phyloP scores from a whole-genome alignment of 2,888 invertebrate genomes.

The Drosophila planitibia region DNA sequence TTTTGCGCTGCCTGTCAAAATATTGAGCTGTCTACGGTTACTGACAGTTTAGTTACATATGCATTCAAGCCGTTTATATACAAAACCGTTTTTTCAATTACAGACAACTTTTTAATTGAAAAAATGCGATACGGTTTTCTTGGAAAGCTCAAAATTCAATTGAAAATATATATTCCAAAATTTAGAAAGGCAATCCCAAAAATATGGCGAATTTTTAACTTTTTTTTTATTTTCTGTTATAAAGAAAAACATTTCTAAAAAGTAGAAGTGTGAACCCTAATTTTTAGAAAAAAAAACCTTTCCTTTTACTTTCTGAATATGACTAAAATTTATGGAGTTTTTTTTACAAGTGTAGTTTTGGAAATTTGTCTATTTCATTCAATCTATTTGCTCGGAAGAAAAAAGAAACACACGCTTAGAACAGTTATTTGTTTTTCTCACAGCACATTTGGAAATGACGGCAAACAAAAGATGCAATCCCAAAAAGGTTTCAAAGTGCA shows the following conservation, averaged over 20 bases:
- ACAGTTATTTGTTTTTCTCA: slow-evolving; percentile 74
- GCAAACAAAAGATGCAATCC: slow-evolving; percentile 54
- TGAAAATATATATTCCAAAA: neutral
- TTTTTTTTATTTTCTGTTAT: neutral
- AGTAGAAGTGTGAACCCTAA: too few species aligned
- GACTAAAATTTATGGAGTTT: neutral
- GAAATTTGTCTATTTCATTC: neutral
- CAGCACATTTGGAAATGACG: slow-evolving; percentile 67
- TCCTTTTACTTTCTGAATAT: neutral
- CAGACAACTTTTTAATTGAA: slow-evolving; percentile 53
- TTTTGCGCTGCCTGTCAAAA: slow-evolving; percentile 65
- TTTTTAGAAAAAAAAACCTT: neutral
- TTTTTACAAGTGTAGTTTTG: neutral
- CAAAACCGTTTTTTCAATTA: slow-evolving; percentile 47
- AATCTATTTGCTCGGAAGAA: neutral
- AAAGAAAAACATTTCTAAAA: neutral
- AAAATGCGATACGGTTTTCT: neutral
- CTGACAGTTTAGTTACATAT: slow-evolving; percentile 48
- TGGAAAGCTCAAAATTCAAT: neutral
- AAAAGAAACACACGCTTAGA: slow-evolving; percentile 10
- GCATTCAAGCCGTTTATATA: slow-evolving; percentile 3
- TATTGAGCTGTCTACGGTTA: slow-evolving; percentile 75
- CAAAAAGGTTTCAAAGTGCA: slow-evolving; percentile 57
- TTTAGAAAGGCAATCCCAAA: neutral
- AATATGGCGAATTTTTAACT: neutral